Base-by-base conservation (phyloP, 2,797 vertebrate genomes). In the Mycteria americana region DNA sequence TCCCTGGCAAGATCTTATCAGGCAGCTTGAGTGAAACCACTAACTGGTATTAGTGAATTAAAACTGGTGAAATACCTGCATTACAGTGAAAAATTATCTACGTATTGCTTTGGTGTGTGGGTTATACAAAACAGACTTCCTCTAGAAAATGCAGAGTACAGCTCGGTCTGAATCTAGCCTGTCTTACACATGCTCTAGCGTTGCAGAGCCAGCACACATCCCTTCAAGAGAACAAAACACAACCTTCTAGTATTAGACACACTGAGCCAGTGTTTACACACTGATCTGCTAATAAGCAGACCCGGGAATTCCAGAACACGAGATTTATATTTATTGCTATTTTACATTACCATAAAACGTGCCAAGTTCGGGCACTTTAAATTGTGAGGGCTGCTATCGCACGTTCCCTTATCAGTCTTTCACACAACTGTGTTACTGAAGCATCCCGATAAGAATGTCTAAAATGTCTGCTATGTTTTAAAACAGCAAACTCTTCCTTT, bases 381-480 rank as follows among this genome's bases (percentile, higher is more conserved):
- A 93, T 93, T 53, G 93, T 9, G 65, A 97, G 85, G 74, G 78
- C 85, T 95, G 83, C 86, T 96, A 84, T 45, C 33, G 7, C 73
- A 87, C 24, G 7, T 74, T 96, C 74, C 87, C 92, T 95, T 96
- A 97, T 96, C 97, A 92, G 93, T 45, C 67, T 56, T 97, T 78
- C 81, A 60, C 64, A 93, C 85, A 88, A 97, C 46, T 48, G 74
- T 2, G 2, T 96, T 93, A 88, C 92, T 94, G 93, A 96, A 94
- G 95, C 75, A 86, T 94, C 95, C 80, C 8, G 64, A 86, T 94
- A 96, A 96, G 94, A 97, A 95, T 54, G 83, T 92, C 91, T 93
- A 86, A 95, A 97, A 97, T 83, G 94, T 94, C 89, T 91, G 93
- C 88, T 95, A 93, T 94, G 83, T 70, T 95, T 95, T 92, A 96